Conservation (phyloP, 2,113 vertebrate genomes). For the Melanocharis versteri region DNA sequence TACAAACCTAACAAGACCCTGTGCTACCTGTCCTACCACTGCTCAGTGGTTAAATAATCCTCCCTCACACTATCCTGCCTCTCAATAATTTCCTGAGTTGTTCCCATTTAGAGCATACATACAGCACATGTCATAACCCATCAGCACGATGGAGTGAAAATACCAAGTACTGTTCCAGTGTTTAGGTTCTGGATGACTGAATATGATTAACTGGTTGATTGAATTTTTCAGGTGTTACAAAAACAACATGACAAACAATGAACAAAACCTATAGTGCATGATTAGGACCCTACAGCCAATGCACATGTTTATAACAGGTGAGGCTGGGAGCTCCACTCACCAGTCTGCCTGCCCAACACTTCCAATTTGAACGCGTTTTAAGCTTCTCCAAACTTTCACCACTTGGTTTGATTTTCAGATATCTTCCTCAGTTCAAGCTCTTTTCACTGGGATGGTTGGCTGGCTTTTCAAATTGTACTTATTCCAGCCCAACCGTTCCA, state of each 20-base stretch:
- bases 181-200: slow-evolving; percentile 61
- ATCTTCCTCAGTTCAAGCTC: not conserved
- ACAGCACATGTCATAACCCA: slow-evolving; percentile 61
- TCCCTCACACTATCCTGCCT: not conserved
- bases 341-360: not conserved
- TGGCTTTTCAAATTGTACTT: slow-evolving; percentile 47
- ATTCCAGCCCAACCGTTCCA: not conserved
- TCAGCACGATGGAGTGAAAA: slow-evolving; percentile 64
- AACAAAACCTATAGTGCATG: not conserved
- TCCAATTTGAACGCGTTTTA: not conserved
- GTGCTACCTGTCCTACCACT: not conserved
- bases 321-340: not conserved
- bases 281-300: not conserved
- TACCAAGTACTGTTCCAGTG: slow-evolving; percentile 5
- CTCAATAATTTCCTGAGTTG: slow-evolving; percentile 15
- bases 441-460: not conserved
- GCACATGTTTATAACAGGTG: not conserved
- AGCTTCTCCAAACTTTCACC: not conserved
- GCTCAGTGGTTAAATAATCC: not conserved
- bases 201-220: slow-evolving; percentile 64
- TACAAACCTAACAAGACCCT: not conserved
- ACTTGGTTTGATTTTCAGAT: slow-evolving; percentile 7
- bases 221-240: slow-evolving; percentile 59
- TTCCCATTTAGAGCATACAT: slow-evolving; percentile 38
- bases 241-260: slow-evolving; percentile 38